Evolutionary conservation across 2,888 invertebrate species (phyloP), one percentile per base, ranked within the genome.

Genomic region (Ochlodes sylvanus): DNA sequence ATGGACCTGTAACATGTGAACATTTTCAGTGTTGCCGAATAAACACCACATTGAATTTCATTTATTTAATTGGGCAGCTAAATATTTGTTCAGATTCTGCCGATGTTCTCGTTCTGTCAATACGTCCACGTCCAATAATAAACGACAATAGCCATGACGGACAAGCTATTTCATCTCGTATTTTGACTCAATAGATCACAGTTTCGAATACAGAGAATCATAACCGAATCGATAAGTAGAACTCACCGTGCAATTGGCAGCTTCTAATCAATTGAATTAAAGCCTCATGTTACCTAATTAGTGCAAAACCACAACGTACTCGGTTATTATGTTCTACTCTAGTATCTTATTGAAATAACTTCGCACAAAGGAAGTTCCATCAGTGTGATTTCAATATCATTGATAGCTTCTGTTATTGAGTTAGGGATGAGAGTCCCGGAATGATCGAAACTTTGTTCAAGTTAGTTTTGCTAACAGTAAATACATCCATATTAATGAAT

Each of bases 61-160:
- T 89, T 88, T 88, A 85, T 88, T 86, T 89, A 89, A 90, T 90
- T 89, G 86, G 80, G 84, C 84, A 82, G 71, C 80, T 85, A 87
- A 89, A 90, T 89, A 89, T 91, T 91, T 89, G 88, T 70, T 73
- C 79, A 78, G 81, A 81, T 88, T 85, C 83, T 77, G 85, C 82
- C 82, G 75, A 80, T 82, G 86, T 87, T 83, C 85, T 83, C 79
- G 81, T 85, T 84, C 84, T 87, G 89, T 90, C 90, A 90, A 90
- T 88, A 90, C 76, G 79, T 86, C 79, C 82, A 83, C 82, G 80
- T 86, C 80, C 83, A 83, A 83, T 84, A 84, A 85, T 84, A 87
- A 83, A 86, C 81, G 83, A 85, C 83, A 82, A 70, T 68, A 71
- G 60, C 61, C 47, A 63, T 64, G 32, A 14, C 12, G 12, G 15